Percentiles rank a stretch among this genome's conserved stretches.
phyloP scores from a whole-genome alignment of 1,140 invertebrate genomes.

The Pemphigus obesinymphae region DNA sequence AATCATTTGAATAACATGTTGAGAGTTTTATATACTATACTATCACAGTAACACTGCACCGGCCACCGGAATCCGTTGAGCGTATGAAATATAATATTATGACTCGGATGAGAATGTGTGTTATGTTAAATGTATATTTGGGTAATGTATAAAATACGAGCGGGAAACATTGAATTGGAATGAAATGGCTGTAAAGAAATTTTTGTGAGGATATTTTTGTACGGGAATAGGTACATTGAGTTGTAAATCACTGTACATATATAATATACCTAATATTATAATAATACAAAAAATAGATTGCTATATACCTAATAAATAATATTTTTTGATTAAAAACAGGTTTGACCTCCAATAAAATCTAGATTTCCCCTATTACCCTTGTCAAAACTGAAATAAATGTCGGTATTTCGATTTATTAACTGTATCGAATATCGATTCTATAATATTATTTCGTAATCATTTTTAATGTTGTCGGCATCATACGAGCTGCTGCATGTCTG shows the following conservation, averaged over 20 bases:
- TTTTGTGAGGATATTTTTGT: too few species aligned
- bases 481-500: neutral
- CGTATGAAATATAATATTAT: too few species aligned
- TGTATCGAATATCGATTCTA: neutral
- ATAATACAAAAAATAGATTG: neutral
- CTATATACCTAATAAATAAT: neutral
- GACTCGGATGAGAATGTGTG: too few species aligned
- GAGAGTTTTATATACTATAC: neutral
- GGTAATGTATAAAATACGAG: neutral
- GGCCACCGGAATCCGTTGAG: neutral
- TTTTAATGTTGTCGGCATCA: neutral
- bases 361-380: neutral
- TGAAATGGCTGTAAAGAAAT: neutral
- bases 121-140: neutral
- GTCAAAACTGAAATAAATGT: neutral
- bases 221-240: neutral
- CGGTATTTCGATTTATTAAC: neutral
- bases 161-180: neutral
- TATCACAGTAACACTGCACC: too few species aligned
- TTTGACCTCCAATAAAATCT: conserved; percentile 9
- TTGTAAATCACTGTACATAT: neutral
- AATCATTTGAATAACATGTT: neutral
- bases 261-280: too few species aligned
- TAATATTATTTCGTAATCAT: neutral
- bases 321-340: conserved; percentile 30